Conservation (phyloP, 2,113 vertebrate genomes). For the Cyanistes caeruleus region DNA sequence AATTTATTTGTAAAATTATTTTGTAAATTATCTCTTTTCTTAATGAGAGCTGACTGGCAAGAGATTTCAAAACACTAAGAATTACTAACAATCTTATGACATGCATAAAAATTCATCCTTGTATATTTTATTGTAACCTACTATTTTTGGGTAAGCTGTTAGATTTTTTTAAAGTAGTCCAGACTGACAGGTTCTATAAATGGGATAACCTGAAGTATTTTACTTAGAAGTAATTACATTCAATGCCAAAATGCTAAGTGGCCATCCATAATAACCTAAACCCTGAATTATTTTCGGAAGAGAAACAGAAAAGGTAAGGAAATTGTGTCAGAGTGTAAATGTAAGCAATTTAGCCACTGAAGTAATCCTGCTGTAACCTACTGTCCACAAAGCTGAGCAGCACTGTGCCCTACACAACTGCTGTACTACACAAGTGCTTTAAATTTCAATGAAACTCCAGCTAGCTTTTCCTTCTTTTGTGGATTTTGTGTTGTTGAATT, state of each 20-base stretch:
- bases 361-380: not conserved
- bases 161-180: not conserved
- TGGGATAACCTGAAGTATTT: not conserved
- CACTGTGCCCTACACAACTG: not conserved
- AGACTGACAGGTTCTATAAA: not conserved
- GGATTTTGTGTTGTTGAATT: not conserved
- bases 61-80: slow-evolving; percentile 6
- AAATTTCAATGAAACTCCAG: slow-evolving; percentile 50
- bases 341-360: not conserved
- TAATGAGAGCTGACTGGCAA: not conserved
- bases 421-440: not conserved
- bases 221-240: not conserved
- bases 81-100: not conserved
- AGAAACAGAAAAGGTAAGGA: not conserved
- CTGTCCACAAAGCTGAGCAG: not conserved
- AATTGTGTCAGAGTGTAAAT: not conserved
- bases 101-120: slow-evolving; percentile 16
- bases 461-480: slow-evolving; percentile 13
- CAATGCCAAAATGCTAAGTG: not conserved
- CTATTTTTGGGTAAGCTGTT: not conserved
- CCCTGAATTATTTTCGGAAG: not conserved
- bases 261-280: not conserved
- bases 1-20: not conserved
- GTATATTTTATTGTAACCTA: not conserved
- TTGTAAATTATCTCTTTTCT: not conserved